These are phyloP conservation scores for Oedothorax gibbosus DNA, from an alignment of 1,140 invertebrate species.

Conservation along the genomic window DNA sequence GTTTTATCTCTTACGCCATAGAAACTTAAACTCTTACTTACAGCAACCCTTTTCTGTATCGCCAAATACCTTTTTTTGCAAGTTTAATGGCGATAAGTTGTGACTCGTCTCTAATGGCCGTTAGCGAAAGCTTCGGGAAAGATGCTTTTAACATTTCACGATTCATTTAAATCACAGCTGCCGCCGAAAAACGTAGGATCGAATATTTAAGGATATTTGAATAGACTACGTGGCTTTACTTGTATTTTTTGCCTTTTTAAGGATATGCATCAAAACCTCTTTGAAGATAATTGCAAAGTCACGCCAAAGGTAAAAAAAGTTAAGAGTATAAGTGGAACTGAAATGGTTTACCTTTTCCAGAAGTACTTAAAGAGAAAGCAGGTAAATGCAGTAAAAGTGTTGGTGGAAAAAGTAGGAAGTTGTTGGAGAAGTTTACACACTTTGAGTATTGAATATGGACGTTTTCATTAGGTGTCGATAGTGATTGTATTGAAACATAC, in stretches of 20 bases:
- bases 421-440: too few species aligned
- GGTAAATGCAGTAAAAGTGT: conserved; percentile 10
- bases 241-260: conserved; percentile 1
- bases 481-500: too few species aligned
- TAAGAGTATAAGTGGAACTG: conserved; percentile 28
- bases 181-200: conserved; percentile 36
- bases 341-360: conserved; percentile 25
- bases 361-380: not conserved
- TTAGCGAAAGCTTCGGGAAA: conserved; percentile 9
- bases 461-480: too few species aligned
- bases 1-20: too few species aligned
- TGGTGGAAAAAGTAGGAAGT: too few species aligned
- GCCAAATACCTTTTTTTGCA: conserved; percentile 50
- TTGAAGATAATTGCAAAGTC: not conserved
- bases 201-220: conserved; percentile 33
- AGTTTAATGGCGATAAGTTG: conserved; percentile 58
- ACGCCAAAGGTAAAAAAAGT: conserved; percentile 20
- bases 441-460: too few species aligned
- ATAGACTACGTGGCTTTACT: conserved; percentile 8
- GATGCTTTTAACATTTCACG: conserved; percentile 58
- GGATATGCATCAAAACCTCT: not conserved
- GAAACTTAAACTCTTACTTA: not conserved
- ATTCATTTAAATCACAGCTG: conserved; percentile 53
- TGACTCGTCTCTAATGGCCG: conserved; percentile 51
- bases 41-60: conserved; percentile 41